A percentile compares a stretch with the other conserved stretches of the same genome.
Conservation (phyloP, 2,797 vertebrate species). For the Bucorvus abyssinicus region DNA sequence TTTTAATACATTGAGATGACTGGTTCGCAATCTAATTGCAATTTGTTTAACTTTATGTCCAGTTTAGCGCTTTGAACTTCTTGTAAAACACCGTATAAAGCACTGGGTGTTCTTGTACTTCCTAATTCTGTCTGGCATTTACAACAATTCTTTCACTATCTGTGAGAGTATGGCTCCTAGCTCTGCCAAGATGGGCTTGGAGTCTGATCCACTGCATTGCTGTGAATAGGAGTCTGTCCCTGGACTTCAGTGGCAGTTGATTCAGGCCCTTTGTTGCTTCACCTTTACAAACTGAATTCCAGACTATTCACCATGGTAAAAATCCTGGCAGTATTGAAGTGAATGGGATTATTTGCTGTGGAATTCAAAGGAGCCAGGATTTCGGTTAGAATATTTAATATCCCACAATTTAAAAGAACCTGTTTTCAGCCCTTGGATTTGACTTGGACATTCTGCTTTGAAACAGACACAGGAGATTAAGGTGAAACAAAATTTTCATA, state of each 20-base stretch:
- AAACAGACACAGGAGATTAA: constrained; percentile 14
- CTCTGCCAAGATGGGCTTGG: constrained; percentile 7
- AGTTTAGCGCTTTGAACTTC: constrained; percentile 54
- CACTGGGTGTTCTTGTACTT: constrained; percentile 62
- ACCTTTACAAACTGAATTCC: constrained; percentile 53
- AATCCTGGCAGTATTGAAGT: constrained; percentile 16
- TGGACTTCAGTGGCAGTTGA: neutral
- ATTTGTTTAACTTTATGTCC: constrained; percentile 50
- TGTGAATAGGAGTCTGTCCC: constrained; percentile 38
- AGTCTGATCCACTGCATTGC: neutral
- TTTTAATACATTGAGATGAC: constrained; percentile 20
- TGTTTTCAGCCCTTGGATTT: neutral
- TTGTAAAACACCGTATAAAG: constrained; percentile 42
- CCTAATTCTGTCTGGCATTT: constrained; percentile 68
- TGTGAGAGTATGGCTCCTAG: constrained; percentile 29
- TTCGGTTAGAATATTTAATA: constrained; percentile 24
- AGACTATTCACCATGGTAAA: constrained; percentile 44
- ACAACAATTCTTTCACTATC: constrained; percentile 59
- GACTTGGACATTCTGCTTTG: constrained; percentile 25
- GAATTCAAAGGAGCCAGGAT: constrained; percentile 11
- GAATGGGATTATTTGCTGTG: constrained; percentile 9
- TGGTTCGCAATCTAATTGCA: constrained; percentile 31
- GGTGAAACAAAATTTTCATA: constrained; percentile 39
- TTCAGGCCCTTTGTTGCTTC: constrained; percentile 32
- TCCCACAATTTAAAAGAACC: neutral